These are phyloP conservation scores for Botia almorhae DNA, from an alignment of 2,797 vertebrate genomes.

Conservation along the genomic window DNA sequence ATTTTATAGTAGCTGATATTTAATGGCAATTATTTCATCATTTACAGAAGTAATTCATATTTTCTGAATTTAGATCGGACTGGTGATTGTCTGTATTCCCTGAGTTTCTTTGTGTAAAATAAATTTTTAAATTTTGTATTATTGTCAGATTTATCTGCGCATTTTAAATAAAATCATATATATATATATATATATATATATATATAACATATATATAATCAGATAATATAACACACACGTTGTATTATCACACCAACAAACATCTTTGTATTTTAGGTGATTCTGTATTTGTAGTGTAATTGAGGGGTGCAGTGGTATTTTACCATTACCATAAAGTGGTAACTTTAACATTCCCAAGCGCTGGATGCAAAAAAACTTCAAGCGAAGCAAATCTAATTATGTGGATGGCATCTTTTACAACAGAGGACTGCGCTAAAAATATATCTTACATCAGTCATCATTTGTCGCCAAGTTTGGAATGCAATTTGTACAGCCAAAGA, in stretches of 20 bases:
- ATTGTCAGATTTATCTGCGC: not conserved
- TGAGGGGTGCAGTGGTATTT: not conserved
- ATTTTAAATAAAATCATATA: not conserved
- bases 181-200: not conserved
- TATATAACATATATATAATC: no score
- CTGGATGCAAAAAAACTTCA: slow-evolving; percentile 63
- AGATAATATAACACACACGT: not conserved
- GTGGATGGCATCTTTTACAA: slow-evolving; percentile 61
- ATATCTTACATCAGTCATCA: slow-evolving; percentile 41
- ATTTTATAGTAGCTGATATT: not conserved
- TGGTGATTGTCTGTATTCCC: not conserved
- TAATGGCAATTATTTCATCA: not conserved
- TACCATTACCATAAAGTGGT: not conserved
- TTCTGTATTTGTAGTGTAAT: not conserved
- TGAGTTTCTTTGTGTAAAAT: not conserved
- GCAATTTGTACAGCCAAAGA: slow-evolving; percentile 48
- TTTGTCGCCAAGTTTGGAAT: slow-evolving; percentile 42
- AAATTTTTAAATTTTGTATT: not conserved
- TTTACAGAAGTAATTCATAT: not conserved
- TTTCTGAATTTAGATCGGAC: no score
- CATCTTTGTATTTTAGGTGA: not conserved
- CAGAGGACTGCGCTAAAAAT: slow-evolving; percentile 70
- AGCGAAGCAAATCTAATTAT: slow-evolving; percentile 55
- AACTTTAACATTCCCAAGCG: not conserved
- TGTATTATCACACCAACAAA: not conserved